Percentiles rank a stretch among this genome's conserved stretches.
Evolutionary conservation across 1,140 invertebrate species (phyloP).

Genomic region (Manduca sexta): DNA sequence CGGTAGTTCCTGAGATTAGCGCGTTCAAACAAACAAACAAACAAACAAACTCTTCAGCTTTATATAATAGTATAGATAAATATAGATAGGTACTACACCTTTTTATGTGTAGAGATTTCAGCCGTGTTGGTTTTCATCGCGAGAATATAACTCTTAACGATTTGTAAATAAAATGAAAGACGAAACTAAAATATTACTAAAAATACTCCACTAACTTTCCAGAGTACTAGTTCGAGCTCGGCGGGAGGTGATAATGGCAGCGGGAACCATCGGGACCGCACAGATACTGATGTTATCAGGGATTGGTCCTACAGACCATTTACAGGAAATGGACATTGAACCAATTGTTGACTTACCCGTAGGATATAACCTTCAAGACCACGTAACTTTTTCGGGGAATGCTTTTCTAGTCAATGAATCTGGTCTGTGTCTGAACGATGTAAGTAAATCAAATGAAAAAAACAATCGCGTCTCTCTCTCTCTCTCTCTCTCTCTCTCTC

Average conservation of each 20-base stretch:
- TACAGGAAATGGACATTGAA: slow-evolving; percentile 68
- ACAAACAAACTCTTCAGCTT: too few species aligned
- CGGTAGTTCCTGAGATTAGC: too few species aligned
- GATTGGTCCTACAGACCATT: slow-evolving; percentile 75
- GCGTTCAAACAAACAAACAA: too few species aligned
- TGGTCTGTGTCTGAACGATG: slow-evolving; percentile 72
- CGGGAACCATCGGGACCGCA: slow-evolving; percentile 81
- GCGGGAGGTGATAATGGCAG: slow-evolving; percentile 80
- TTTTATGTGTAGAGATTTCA: too few species aligned
- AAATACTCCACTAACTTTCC: slow-evolving; percentile 43
- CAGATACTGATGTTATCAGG: slow-evolving; percentile 83
- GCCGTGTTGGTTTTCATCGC: too few species aligned
- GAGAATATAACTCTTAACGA: too few species aligned
- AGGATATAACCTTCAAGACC: slow-evolving; percentile 87
- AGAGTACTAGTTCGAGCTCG: slow-evolving; percentile 49
- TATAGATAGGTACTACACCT: too few species aligned
- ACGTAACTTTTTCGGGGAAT: slow-evolving; percentile 80
- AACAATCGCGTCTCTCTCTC: too few species aligned
- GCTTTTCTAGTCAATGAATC: slow-evolving; percentile 80
- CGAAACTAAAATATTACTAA: too few species aligned
- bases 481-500: too few species aligned
- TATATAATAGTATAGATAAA: too few species aligned
- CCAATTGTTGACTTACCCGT: slow-evolving; percentile 81
- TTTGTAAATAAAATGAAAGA: too few species aligned
- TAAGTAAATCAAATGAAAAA: slow-evolving; percentile 35